Base-by-base conservation (phyloP, 2,797 vertebrate genomes). In the Huso huso region DNA sequence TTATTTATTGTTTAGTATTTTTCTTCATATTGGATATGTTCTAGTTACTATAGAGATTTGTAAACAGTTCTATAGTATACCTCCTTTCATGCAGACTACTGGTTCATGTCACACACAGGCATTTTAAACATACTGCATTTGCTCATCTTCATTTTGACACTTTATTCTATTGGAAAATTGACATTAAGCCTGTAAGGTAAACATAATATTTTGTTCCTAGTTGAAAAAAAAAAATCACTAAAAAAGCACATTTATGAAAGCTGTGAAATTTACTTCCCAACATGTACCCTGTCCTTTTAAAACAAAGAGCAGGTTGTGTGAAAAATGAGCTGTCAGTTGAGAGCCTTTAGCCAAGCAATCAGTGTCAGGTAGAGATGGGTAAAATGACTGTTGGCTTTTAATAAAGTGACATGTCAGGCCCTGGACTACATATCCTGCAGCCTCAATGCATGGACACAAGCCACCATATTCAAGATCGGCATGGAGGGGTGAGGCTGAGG, bases 311-410 rank as follows among this genome's bases (percentile, higher is more conserved):
- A 65, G 70, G 62, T 65, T 13, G 60, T 49, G 64, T 79, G 80
- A 82, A 78, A 81, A 81, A 83, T 76, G 66, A 77, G 75, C 78
- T 83, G 80, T 75, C 80, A 76, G 67, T 51, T 7, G 51, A 11
- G 18, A 65, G 68, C 68, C 68, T 72, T 74, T 74, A 68, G 70
- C 70, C 49, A 65, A 79, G 78, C 71, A 71, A 82, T 83, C 80
- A 78, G 64, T 74, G 73, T 76, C 73, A 65, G 68, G 71, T 64
- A 64, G 71, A 72, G 75, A 76, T 48, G 66, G 73, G 69, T 74
- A 72, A 58, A 71, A 50, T 63, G 68, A 69, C 67, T 59, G 60
- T 66, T 61, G 61, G 50, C 69, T 69, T 73, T 78, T 74, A 73
- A 77, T 74, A 74, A 77, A 74, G 53, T 69, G 62, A 65, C 69